phyloP scores from a whole-genome alignment of 2,797 vertebrate genomes.

The Sebastolobus alascanus region DNA sequence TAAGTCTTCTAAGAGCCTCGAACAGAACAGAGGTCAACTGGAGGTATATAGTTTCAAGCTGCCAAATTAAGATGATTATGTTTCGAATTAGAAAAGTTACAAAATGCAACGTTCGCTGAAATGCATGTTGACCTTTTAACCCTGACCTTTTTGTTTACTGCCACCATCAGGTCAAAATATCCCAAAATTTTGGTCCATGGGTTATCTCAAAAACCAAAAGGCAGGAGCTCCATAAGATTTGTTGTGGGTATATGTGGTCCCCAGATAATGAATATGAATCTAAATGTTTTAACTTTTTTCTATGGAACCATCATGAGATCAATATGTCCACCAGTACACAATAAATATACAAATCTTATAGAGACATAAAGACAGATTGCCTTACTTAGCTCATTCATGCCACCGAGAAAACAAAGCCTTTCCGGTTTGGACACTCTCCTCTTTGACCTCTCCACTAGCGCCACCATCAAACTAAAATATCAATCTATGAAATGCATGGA shows the following conservation, averaged over 20 bases:
- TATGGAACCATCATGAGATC: neutral
- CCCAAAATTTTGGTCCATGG: neutral
- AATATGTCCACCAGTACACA: neutral
- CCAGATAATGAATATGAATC: neutral
- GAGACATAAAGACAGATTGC: neutral
- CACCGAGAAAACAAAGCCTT: neutral
- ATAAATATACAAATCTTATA: neutral
- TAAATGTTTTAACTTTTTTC: neutral
- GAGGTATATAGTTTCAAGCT: neutral
- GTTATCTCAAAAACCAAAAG: neutral
- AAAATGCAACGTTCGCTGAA: neutral
- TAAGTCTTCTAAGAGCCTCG: neutral
- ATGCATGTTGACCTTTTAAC: neutral
- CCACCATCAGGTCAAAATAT: neutral
- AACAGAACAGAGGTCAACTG: constrained; percentile 12
- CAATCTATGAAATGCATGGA: neutral
- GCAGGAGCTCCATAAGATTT: neutral
- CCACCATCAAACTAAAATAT: neutral
- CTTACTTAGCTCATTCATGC: neutral
- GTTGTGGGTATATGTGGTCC: neutral
- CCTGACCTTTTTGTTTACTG: neutral
- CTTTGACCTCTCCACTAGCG: neutral
- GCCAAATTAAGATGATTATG: neutral
- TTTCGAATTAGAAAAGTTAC: neutral
- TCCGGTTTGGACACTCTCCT: neutral